A percentile compares a stretch with the other conserved stretches of the same genome.
Evolutionary conservation across 2,888 invertebrate species (phyloP).

Genomic region (Drosophila ustulata): DNA sequence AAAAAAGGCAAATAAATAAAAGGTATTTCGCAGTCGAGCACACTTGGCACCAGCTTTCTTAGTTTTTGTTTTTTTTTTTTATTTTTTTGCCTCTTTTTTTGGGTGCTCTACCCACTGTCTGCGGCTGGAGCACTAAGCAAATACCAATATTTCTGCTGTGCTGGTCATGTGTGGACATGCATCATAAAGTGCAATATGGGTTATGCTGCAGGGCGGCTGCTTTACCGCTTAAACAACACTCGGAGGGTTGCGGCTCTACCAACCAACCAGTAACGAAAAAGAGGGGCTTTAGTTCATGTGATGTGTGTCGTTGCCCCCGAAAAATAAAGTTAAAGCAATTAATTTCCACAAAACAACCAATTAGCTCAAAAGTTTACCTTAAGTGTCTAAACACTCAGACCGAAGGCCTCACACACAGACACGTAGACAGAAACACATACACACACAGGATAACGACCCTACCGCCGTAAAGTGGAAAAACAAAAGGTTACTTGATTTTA

Average conservation of each 20-base stretch:
- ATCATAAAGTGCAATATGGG: slow-evolving; percentile 74
- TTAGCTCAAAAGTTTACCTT: slow-evolving; percentile 84
- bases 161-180: slow-evolving; percentile 60
- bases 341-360: slow-evolving; percentile 85
- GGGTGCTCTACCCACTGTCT: slow-evolving; percentile 41
- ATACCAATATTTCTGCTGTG: slow-evolving; percentile 66
- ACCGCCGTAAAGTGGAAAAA: slow-evolving; percentile 58
- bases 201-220: slow-evolving; percentile 9
- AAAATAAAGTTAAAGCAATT: slow-evolving; percentile 84
- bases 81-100: slow-evolving; percentile 8
- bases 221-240: slow-evolving; percentile 1
- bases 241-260: slow-evolving; percentile 15
- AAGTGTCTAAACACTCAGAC: slow-evolving; percentile 83
- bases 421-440: too few relatives aligned
- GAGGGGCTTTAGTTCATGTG: background rate
- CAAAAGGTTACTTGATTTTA: slow-evolving; percentile 84
- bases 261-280: background rate
- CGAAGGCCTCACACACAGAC: slow-evolving; percentile 16
- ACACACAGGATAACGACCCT: too few relatives aligned
- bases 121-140: slow-evolving; percentile 67
- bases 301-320: slow-evolving; percentile 36
- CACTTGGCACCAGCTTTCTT: background rate
- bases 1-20: too few relatives aligned
- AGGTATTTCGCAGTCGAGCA: background rate
- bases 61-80: background rate